These are phyloP conservation scores for Actias luna DNA, from an alignment of 2,888 invertebrate species.

Conservation along the genomic window DNA sequence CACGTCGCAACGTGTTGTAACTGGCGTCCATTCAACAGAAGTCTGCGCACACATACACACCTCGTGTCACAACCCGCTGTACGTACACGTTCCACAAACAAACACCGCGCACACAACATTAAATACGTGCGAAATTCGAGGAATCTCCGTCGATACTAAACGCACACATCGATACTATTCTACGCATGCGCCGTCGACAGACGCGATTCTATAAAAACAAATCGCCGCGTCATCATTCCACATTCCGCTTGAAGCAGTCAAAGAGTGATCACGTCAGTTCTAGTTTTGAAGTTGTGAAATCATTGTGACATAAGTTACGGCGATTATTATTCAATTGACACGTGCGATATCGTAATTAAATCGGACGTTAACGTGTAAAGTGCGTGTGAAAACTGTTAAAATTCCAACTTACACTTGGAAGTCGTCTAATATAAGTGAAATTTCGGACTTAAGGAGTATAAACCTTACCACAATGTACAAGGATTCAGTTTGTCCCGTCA, in stretches of 20 bases:
- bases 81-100: conserved; percentile 36
- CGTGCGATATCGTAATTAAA: conserved; percentile 45
- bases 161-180: conserved; percentile 52
- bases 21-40: conserved; percentile 35
- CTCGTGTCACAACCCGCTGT: conserved; percentile 29
- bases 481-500: conserved; percentile 71
- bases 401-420: conserved; percentile 46
- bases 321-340: conserved; percentile 32
- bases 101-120: conserved; percentile 38
- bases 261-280: conserved; percentile 50
- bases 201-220: conserved; percentile 42
- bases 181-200: conserved; percentile 40
- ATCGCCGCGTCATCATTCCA: conserved; percentile 34
- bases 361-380: conserved; percentile 44
- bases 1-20: conserved; percentile 48
- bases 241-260: conserved; percentile 52
- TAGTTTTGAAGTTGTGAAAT: conserved; percentile 64
- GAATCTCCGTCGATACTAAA: conserved; percentile 56
- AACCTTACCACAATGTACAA: conserved; percentile 68
- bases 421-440: conserved; percentile 54
- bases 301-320: conserved; percentile 69
- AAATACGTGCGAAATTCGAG: conserved; percentile 55
- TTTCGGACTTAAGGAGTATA: conserved; percentile 59
- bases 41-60: conserved; percentile 42
- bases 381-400: conserved; percentile 47